These are phyloP conservation scores for Drosophila crucigera DNA, from an alignment of 2,888 invertebrate species.

Conservation along the genomic window DNA sequence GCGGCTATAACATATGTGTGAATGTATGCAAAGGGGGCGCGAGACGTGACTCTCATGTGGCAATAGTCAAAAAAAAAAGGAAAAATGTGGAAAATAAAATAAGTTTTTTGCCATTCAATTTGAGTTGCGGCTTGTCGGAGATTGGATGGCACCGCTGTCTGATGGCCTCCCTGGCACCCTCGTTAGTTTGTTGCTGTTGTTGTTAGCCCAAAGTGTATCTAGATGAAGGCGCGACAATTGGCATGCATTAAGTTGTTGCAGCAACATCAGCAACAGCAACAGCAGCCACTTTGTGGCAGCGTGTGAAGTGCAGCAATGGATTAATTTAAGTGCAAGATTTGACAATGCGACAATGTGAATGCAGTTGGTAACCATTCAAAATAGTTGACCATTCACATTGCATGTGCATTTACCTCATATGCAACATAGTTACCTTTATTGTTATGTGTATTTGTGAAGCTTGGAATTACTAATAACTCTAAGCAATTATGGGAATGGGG, in stretches of 20 bases:
- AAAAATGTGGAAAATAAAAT: slow-evolving; percentile 4
- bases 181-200: slow-evolving; percentile 45
- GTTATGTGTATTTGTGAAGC: neutral
- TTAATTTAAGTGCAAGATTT: slow-evolving; percentile 59
- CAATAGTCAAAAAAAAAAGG: slow-evolving; percentile 62
- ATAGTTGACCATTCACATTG: slow-evolving; percentile 33
- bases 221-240: slow-evolving; percentile 82
- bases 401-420: slow-evolving; percentile 4
- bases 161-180: slow-evolving; percentile 61
- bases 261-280: slow-evolving; percentile 41
- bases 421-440: neutral
- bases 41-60: slow-evolving; percentile 42
- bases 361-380: slow-evolving; percentile 13
- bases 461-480: neutral
- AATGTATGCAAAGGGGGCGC: slow-evolving; percentile 24
- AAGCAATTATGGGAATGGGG: neutral
- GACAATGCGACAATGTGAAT: slow-evolving; percentile 47
- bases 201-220: slow-evolving; percentile 77
- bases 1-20: slow-evolving; percentile 44
- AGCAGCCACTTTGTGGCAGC: slow-evolving; percentile 53
- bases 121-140: slow-evolving; percentile 64
- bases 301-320: slow-evolving; percentile 70
- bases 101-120: slow-evolving; percentile 75
- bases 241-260: slow-evolving; percentile 80
- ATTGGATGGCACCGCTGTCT: slow-evolving; percentile 53